Percentiles rank a stretch among this genome's conserved stretches.
Evolutionary conservation across 2,888 invertebrate species (phyloP).

Genomic region (Galeruca laticollis): DNA sequence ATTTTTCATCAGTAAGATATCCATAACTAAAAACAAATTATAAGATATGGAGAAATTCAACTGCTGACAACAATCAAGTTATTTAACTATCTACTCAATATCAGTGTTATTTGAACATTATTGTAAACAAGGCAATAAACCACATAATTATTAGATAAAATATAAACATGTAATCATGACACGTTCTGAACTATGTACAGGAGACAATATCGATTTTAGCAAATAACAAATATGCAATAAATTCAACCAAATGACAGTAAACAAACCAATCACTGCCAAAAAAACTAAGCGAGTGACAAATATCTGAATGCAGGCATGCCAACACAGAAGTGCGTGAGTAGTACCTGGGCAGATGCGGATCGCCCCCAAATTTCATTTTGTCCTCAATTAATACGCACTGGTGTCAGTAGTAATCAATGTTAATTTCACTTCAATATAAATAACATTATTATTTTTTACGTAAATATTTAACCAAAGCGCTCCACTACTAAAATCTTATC

Average conservation of each 20-base stretch:
- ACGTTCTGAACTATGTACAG: neutral
- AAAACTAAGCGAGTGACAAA: conserved; percentile 67
- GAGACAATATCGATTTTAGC: conserved; percentile 40
- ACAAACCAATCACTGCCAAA: conserved; percentile 56
- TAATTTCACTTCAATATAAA: conserved; percentile 34
- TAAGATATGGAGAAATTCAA: too few relatives aligned
- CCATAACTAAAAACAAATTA: too few relatives aligned
- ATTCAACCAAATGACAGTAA: conserved; percentile 58
- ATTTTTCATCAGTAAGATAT: too few relatives aligned
- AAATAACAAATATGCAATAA: conserved; percentile 49
- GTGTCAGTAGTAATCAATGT: conserved; percentile 34
- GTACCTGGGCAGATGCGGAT: conserved; percentile 63
- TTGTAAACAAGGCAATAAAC: too few relatives aligned
- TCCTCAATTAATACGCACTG: conserved; percentile 57
- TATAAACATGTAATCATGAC: neutral
- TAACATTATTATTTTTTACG: conserved; percentile 21
- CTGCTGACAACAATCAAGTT: too few relatives aligned
- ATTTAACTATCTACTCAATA: too few relatives aligned
- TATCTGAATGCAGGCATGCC: conserved; percentile 66
- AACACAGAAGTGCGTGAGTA: conserved; percentile 67
- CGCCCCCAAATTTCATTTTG: conserved; percentile 54
- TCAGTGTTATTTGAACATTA: too few relatives aligned
- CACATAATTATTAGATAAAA: too few relatives aligned
- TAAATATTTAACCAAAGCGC: conserved; percentile 15
- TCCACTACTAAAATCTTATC: conserved; percentile 8